A percentile compares a stretch with the other conserved stretches of the same genome.
Evolutionary conservation across 2,888 invertebrate species (phyloP).

Genomic region (Drosophila helvetica): DNA sequence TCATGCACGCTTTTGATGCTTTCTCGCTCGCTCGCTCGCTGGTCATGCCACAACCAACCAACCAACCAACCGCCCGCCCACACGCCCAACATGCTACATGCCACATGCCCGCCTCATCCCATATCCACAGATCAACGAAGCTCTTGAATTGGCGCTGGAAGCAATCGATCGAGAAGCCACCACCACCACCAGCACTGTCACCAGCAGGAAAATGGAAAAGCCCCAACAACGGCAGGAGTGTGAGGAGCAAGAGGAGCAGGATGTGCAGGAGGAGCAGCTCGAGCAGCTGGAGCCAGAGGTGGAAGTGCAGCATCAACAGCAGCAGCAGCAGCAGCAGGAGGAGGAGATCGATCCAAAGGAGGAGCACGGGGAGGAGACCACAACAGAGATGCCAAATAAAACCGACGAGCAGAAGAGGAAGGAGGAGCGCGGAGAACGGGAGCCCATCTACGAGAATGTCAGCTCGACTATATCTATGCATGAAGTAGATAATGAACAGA

Average conservation of each 20-base stretch:
- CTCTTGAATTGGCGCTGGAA: conserved; percentile 87
- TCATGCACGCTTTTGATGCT: conserved; percentile 61
- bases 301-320: conserved; percentile 11
- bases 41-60: conserved; percentile 13
- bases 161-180: conserved; percentile 85
- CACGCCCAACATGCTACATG: too few species aligned
- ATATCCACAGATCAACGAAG: conserved; percentile 86
- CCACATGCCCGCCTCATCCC: conserved; percentile 25
- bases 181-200: neutral
- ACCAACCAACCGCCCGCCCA: conserved; percentile 20
- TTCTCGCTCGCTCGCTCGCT: conserved; percentile 44
- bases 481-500: conserved; percentile 73
- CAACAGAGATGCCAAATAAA: conserved; percentile 62
- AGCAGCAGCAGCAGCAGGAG: conserved; percentile 22
- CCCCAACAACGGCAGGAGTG: conserved; percentile 28
- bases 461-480: conserved; percentile 76
- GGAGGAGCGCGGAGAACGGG: conserved; percentile 48
- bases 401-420: conserved; percentile 66
- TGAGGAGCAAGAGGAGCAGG: conserved; percentile 11
- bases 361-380: conserved; percentile 14
- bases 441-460: conserved; percentile 85
- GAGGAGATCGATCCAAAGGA: conserved; percentile 10
- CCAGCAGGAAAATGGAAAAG: conserved; percentile 40
- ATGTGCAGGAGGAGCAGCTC: conserved; percentile 15
- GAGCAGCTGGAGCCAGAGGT: conserved; percentile 23